phyloP scores from a whole-genome alignment of 2,797 vertebrate species.

The Chaenodraco wilsoni region DNA sequence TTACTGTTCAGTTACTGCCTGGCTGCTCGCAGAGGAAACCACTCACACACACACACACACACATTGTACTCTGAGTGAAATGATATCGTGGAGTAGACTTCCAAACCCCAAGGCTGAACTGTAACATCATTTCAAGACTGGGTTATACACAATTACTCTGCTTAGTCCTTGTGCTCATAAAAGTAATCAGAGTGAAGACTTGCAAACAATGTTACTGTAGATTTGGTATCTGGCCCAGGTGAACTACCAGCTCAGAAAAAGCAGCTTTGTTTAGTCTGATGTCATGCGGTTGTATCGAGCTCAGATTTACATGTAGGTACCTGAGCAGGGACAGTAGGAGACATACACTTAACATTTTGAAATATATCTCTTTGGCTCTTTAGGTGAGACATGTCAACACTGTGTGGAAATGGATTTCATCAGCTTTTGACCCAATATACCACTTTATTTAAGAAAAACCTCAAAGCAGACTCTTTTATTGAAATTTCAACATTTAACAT shows the following conservation, averaged over 20 bases:
- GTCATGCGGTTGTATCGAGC: not conserved
- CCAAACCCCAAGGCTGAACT: slow-evolving; percentile 16
- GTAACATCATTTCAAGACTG: slow-evolving; percentile 18
- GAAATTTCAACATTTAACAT: too few species aligned
- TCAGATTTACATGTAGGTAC: not conserved
- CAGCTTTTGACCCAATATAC: too few species aligned
- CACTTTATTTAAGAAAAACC: too few species aligned
- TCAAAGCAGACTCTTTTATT: too few species aligned
- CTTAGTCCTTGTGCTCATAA: slow-evolving; percentile 7
- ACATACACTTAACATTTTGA: too few species aligned
- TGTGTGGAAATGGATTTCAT: too few species aligned
- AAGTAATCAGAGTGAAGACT: not conserved
- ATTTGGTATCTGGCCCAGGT: not conserved
- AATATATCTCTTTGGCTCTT: too few species aligned
- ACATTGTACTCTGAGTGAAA: slow-evolving; percentile 1
- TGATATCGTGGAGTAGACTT: slow-evolving; percentile 5
- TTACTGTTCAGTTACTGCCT: slow-evolving; percentile 24
- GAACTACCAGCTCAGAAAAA: not conserved
- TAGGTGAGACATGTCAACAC: too few species aligned
- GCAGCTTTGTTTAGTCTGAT: not conserved
- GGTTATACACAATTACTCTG: slow-evolving; percentile 9
- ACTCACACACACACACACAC: not conserved
- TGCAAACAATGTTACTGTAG: not conserved
- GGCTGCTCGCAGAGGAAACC: not conserved
- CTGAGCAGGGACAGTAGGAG: not conserved